phyloP scores from a whole-genome alignment of 2,113 vertebrate species.

The Pandion haliaetus region DNA sequence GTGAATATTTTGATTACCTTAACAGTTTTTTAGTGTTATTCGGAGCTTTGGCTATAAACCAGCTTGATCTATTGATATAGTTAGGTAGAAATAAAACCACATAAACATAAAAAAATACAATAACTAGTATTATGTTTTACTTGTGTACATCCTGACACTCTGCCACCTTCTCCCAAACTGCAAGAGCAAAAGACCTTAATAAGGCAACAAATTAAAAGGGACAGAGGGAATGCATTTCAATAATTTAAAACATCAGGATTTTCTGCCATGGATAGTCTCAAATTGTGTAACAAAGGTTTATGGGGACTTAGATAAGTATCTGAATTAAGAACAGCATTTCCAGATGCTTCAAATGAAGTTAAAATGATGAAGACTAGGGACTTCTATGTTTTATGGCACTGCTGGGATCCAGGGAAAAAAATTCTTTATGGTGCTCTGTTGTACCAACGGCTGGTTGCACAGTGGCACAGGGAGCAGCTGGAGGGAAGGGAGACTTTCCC shows the following conservation, averaged over 20 bases:
- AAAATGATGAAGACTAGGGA: background rate
- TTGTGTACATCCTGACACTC: background rate
- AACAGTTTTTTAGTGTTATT: background rate
- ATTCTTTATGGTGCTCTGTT: background rate
- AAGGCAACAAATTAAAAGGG: background rate
- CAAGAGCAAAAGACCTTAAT: background rate
- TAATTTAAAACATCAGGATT: background rate
- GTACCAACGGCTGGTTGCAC: background rate
- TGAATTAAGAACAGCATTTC: background rate
- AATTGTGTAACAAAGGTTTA: fast-evolving
- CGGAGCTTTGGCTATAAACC: background rate
- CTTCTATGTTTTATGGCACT: background rate
- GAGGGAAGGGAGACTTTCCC: background rate
- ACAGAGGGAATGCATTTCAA: background rate
- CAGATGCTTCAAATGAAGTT: background rate
- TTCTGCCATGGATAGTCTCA: background rate
- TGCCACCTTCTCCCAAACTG: background rate
- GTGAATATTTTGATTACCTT: background rate
- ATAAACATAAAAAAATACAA: background rate
- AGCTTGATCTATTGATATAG: background rate
- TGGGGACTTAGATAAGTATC: background rate
- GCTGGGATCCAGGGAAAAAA: background rate
- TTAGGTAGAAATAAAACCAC: background rate
- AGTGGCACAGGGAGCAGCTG: background rate
- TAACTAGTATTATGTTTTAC: background rate